A percentile compares a stretch with the other conserved stretches of the same genome.
phyloP scores from a whole-genome alignment of 2,113 vertebrate genomes.

The Limnothrissa miodon region DNA sequence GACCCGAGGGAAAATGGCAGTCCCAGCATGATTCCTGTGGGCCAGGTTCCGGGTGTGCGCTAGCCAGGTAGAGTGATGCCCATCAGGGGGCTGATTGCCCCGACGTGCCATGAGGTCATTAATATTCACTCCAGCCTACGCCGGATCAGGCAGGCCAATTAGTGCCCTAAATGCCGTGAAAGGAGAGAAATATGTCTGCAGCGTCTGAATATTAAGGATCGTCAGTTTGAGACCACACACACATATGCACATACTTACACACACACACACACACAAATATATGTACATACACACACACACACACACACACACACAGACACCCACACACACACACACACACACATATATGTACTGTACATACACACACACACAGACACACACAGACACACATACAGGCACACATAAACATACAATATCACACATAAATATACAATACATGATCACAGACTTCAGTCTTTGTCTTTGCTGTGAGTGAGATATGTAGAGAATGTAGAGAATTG shows the following conservation, averaged over 20 bases:
- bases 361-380: background rate
- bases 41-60: background rate
- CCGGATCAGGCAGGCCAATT: background rate
- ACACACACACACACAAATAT: background rate
- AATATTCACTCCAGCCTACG: constrained; percentile 23
- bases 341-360: too few species aligned
- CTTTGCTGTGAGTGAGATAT: background rate
- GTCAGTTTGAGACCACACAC: background rate
- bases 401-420: background rate
- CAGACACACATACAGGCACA: background rate
- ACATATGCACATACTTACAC: background rate
- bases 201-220: background rate
- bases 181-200: background rate
- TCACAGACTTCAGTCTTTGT: background rate
- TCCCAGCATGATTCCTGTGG: constrained; percentile 27
- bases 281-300: background rate
- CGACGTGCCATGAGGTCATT: constrained; percentile 12
- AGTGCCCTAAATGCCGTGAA: background rate
- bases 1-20: constrained; percentile 23
- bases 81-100: constrained; percentile 41
- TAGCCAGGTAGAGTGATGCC: background rate
- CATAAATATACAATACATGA: too few species aligned
- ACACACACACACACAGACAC: too few species aligned
- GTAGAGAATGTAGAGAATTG: too few species aligned
- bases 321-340: too few species aligned